These are phyloP conservation scores for Melanotaenia duboulayi DNA, from an alignment of 2,113 vertebrate genomes.

Conservation along the genomic window DNA sequence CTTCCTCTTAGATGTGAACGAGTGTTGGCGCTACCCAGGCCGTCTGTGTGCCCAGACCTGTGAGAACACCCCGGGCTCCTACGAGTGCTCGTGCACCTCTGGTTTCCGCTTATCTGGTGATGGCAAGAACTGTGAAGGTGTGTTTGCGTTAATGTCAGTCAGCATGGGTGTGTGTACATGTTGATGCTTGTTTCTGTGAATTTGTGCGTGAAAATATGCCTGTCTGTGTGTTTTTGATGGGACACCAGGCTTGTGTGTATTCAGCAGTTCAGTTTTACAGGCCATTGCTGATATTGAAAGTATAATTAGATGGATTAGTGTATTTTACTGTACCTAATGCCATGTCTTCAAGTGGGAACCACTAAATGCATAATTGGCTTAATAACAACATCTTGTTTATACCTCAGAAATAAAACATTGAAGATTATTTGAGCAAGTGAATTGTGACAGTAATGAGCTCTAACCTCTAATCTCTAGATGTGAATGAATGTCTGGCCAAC, in stretches of 20 bases:
- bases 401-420: slow-evolving; percentile 30
- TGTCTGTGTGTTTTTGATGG: slow-evolving; percentile 27
- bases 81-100: slow-evolving; percentile 89
- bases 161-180: slow-evolving; percentile 46
- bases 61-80: slow-evolving; percentile 94
- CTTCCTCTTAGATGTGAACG: slow-evolving; percentile 88
- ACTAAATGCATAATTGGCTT: slow-evolving; percentile 59
- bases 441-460: slow-evolving; percentile 54
- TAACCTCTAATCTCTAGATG: slow-evolving; percentile 82
- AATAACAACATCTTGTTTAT: slow-evolving; percentile 55
- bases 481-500: slow-evolving; percentile 90
- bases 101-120: slow-evolving; percentile 90
- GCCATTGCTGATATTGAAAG: slow-evolving; percentile 18
- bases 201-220: not conserved
- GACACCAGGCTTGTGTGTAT: slow-evolving; percentile 3
- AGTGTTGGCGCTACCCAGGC: slow-evolving; percentile 93
- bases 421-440: slow-evolving; percentile 40
- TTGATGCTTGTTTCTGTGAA: slow-evolving; percentile 42
- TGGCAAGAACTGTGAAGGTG: slow-evolving; percentile 95
- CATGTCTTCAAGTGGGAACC: slow-evolving; percentile 43
- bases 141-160: slow-evolving; percentile 52
- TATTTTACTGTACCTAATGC: slow-evolving; percentile 11
- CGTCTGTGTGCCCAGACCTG: slow-evolving; percentile 95
- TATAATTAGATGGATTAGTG: slow-evolving; percentile 6
- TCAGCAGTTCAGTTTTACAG: not conserved